Conservation (phyloP, 2,113 vertebrate genomes). For the Scartelaos histophorus region DNA sequence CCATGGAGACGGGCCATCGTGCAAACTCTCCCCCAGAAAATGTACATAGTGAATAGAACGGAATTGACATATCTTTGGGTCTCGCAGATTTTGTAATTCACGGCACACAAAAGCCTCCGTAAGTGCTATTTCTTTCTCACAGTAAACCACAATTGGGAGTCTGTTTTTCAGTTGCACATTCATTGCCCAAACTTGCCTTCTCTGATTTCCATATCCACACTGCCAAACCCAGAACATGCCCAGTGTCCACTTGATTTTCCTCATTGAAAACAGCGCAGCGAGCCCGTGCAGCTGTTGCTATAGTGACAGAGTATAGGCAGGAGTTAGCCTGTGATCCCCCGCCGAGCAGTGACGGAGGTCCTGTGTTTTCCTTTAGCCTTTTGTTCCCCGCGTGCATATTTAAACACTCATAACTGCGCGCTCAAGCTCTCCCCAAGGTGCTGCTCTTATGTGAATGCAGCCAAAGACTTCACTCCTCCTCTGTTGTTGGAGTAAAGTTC, state of each 20-base stretch:
- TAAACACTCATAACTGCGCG: conserved; percentile 14
- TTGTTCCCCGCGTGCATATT: conserved; percentile 32
- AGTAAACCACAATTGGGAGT: not conserved
- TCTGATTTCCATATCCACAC: not conserved
- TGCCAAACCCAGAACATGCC: conserved; percentile 19
- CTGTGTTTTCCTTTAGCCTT: conserved; percentile 33
- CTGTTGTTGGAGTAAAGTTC: not conserved
- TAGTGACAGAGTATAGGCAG: conserved; percentile 65
- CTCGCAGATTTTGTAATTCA: not conserved
- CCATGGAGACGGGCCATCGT: no score
- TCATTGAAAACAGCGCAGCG: conserved; percentile 27
- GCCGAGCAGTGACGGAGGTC: conserved; percentile 23
- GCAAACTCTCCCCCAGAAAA: no score
- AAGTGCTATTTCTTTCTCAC: not conserved
- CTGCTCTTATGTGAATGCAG: not conserved
- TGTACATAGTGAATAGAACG: no score
- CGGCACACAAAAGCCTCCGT: not conserved
- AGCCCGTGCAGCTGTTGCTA: conserved; percentile 70
- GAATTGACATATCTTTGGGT: not conserved
- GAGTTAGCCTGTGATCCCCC: conserved; percentile 51
- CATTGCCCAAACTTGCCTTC: not conserved
- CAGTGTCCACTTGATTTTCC: conserved; percentile 15
- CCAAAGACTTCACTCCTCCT: not conserved
- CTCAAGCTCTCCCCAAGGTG: not conserved
- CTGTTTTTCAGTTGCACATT: not conserved